Evolutionary conservation across 1,140 invertebrate species (phyloP).

Genomic region (Halesus radiatus): DNA sequence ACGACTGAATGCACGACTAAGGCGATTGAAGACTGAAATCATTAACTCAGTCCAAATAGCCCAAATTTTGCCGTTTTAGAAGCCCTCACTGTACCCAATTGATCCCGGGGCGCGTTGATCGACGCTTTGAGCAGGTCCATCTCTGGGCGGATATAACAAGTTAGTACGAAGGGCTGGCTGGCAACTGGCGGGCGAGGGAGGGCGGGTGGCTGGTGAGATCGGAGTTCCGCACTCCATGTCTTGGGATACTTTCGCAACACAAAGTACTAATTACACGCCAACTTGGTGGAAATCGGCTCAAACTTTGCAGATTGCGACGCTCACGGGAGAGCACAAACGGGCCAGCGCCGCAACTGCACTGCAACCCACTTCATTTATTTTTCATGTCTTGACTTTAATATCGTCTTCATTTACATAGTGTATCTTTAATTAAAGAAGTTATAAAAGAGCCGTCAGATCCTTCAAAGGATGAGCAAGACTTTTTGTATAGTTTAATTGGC

Average conservation of each 20-base stretch:
- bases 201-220: slow-evolving; percentile 2
- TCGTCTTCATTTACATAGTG: slow-evolving; percentile 11
- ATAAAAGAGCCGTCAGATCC: not conserved
- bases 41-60: too few relatives aligned
- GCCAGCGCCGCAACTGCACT: slow-evolving; percentile 14
- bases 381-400: slow-evolving; percentile 14
- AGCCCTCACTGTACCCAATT: too few relatives aligned
- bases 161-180: too few relatives aligned
- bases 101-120: too few relatives aligned
- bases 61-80: too few relatives aligned
- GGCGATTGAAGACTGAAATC: too few relatives aligned
- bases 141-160: too few relatives aligned
- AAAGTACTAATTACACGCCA: slow-evolving; percentile 28
- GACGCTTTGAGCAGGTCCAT: too few relatives aligned
- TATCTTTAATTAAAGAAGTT: slow-evolving; percentile 22
- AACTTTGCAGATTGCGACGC: slow-evolving; percentile 19
- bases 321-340: slow-evolving; percentile 8
- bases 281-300: slow-evolving; percentile 18
- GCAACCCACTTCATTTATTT: slow-evolving; percentile 26
- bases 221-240: slow-evolving; percentile 20
- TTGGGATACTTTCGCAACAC: slow-evolving; percentile 16
- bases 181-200: too few relatives aligned
- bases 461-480: not conserved
- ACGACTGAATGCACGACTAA: too few relatives aligned
- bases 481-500: too few relatives aligned